These are phyloP conservation scores for Astropecten irregularis DNA, from an alignment of 53 echinoderm and acorn worm genomes.

Conservation along the genomic window DNA sequence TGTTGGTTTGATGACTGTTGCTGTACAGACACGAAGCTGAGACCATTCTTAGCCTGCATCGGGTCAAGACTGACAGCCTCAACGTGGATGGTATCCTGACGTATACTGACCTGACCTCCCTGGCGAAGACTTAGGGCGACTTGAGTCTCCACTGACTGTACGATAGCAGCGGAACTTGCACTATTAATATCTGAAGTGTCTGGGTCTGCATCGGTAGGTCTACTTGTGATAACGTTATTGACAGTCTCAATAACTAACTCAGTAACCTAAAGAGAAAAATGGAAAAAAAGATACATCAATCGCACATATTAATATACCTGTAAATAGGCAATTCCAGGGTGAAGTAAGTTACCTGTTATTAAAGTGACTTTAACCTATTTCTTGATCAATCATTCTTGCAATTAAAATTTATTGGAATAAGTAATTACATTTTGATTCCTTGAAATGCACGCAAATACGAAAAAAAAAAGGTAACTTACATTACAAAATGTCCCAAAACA, in stretches of 20 bases:
- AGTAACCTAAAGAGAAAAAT: constrained; percentile 32
- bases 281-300: not conserved
- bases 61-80: constrained; percentile 33
- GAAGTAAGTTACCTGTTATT: no score
- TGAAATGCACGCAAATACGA: no score
- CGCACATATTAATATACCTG: not conserved
- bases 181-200: not conserved
- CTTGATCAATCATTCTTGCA: no score
- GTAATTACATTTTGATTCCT: no score
- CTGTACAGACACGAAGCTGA: constrained; percentile 23
- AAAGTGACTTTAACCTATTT: no score
- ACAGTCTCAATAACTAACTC: constrained; percentile 56
- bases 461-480: no score
- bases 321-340: no score
- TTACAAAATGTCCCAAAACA: no score
- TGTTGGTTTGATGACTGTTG: not conserved
- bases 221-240: constrained; percentile 40
- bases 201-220: not conserved
- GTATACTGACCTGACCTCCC: constrained; percentile 8
- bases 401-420: no score
- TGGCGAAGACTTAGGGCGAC: constrained; percentile 22
- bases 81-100: constrained; percentile 3
- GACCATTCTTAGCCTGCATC: not conserved
- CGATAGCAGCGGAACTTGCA: constrained; percentile 18
- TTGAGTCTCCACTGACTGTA: constrained; percentile 44